Percentiles rank a stretch among this genome's conserved stretches.
Conservation (phyloP, 1,140 invertebrate species). For the Dolichoris vasculosae region DNA sequence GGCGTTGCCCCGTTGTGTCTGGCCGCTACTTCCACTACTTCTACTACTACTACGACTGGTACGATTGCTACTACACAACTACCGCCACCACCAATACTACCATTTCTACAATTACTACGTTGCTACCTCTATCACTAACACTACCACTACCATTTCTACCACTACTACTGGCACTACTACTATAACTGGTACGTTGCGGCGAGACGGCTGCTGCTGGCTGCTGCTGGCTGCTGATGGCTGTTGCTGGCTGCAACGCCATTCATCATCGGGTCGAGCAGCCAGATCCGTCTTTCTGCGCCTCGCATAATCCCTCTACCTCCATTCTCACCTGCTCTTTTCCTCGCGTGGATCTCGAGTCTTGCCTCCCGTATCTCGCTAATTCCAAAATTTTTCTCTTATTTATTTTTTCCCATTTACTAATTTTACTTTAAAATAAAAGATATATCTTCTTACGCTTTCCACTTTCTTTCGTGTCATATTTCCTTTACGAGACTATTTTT, state of each 20-base stretch:
- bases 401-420: not conserved
- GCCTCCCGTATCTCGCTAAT: not conserved
- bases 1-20: conserved; percentile 62
- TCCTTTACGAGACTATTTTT: not conserved
- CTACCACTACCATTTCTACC: not conserved
- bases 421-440: not conserved
- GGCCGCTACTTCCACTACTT: not conserved
- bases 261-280: not conserved
- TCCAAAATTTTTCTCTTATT: not conserved
- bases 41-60: not conserved
- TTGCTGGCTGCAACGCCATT: not conserved
- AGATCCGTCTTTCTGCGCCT: conserved; percentile 12
- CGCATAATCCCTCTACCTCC: not conserved
- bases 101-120: not conserved
- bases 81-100: not conserved
- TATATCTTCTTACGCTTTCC: not conserved
- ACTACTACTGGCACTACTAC: not conserved
- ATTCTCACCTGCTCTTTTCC: not conserved
- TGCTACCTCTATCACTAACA: not conserved
- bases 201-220: not conserved
- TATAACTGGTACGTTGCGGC: not conserved
- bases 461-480: not conserved
- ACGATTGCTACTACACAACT: not conserved
- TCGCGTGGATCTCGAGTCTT: not conserved
- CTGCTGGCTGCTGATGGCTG: not conserved